These are phyloP conservation scores for Mya arenaria DNA, from an alignment of 1,140 invertebrate species.

Conservation along the genomic window DNA sequence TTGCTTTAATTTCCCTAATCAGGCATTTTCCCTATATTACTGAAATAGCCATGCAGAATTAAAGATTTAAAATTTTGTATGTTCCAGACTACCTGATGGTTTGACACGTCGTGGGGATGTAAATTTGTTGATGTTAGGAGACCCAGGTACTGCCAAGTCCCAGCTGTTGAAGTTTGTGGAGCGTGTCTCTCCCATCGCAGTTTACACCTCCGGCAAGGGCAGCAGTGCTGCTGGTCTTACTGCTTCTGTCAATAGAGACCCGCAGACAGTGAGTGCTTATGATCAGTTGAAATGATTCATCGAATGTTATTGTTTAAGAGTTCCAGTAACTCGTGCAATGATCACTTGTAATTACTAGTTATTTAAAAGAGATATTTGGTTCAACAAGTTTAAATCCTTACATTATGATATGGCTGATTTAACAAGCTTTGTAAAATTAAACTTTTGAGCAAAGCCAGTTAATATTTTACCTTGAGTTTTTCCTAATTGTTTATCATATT, in stretches of 20 bases:
- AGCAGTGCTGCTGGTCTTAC: constrained; percentile 99
- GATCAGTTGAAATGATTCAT: neutral
- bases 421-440: no score
- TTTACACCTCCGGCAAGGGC: constrained; percentile 99
- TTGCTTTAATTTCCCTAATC: no score
- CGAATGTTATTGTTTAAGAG: neutral
- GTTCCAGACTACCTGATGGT: constrained; percentile 93
- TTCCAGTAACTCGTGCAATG: neutral
- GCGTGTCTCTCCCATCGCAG: constrained; percentile 95
- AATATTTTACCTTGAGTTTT: no score
- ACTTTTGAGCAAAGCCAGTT: no score
- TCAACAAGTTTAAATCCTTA: neutral
- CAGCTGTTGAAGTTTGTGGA: constrained; percentile 99
- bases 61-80: neutral
- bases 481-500: no score
- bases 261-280: constrained; percentile 87
- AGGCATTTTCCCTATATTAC: no score
- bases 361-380: no score
- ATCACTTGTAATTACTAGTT: no score
- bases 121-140: constrained; percentile 97
- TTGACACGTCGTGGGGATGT: constrained; percentile 97
- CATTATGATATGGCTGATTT: no score
- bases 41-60: no score
- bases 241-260: constrained; percentile 98
- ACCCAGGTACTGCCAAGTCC: constrained; percentile 99